Percentiles rank a stretch among this genome's conserved stretches.
These are phyloP conservation scores for Pheosia tremula DNA, from an alignment of 2,888 invertebrate species.

Conservation along the genomic window DNA sequence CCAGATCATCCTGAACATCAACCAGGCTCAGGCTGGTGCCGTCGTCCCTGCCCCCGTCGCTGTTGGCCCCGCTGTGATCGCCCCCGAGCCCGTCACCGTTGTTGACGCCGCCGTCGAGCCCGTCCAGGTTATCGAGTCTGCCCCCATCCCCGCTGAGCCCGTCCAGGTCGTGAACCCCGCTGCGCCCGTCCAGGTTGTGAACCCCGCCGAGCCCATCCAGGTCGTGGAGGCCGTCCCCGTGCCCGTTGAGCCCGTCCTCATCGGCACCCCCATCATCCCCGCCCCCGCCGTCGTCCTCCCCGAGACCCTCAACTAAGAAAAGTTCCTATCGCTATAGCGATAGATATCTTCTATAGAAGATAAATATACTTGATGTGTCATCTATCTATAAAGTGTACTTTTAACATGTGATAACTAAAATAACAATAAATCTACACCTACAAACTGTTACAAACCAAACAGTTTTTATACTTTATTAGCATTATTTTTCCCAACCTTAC, in stretches of 20 bases:
- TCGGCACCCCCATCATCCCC: constrained; percentile 47
- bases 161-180: constrained; percentile 16
- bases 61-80: constrained; percentile 11
- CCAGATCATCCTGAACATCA: constrained; percentile 50
- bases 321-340: background rate
- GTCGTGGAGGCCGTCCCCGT: constrained; percentile 5
- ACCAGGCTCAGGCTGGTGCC: constrained; percentile 23
- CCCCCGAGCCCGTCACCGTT: constrained; percentile 14
- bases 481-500: too few species aligned
- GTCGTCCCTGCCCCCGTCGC: constrained; percentile 14
- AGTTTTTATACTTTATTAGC: too few species aligned
- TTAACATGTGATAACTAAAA: background rate
- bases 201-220: constrained; percentile 34
- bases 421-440: background rate
- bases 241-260: constrained; percentile 36
- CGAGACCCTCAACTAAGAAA: constrained; percentile 51
- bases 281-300: constrained; percentile 49
- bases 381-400: background rate
- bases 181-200: constrained; percentile 15
- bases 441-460: too few species aligned
- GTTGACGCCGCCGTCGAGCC: constrained; percentile 4
- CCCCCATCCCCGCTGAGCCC: constrained; percentile 9
- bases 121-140: background rate
- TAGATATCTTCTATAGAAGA: too few species aligned
- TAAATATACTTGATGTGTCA: too few species aligned